Percentiles rank a stretch among this genome's conserved stretches.
Conservation (phyloP, 2,888 invertebrate genomes). For the Ptilodon capucinus region DNA sequence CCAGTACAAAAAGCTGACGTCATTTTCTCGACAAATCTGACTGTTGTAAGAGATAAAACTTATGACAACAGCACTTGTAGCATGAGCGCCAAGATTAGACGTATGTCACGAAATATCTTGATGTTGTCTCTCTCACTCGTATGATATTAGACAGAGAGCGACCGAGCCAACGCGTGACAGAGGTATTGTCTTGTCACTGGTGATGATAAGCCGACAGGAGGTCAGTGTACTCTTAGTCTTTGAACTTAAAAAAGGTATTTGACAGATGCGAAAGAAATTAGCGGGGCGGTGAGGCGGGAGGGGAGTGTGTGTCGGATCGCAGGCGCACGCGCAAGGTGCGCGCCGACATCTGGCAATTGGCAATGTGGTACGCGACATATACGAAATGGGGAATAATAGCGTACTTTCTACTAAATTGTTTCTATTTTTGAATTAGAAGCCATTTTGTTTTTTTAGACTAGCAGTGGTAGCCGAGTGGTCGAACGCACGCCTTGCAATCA, state of each 20-base stretch:
- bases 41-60: too few relatives aligned
- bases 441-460: not conserved
- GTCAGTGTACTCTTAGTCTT: not conserved
- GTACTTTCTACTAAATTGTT: slow-evolving; percentile 1
- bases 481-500: too few relatives aligned
- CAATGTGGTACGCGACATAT: slow-evolving; percentile 9
- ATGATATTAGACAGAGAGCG: too few relatives aligned
- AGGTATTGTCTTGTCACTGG: too few relatives aligned
- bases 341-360: slow-evolving; percentile 13
- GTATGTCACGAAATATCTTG: too few relatives aligned
- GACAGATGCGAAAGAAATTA: not conserved
- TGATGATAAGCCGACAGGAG: not conserved
- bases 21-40: too few relatives aligned
- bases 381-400: not conserved
- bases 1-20: too few relatives aligned
- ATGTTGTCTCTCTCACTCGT: too few relatives aligned
- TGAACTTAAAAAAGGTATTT: not conserved
- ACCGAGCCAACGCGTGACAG: too few relatives aligned
- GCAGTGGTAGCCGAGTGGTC: too few relatives aligned
- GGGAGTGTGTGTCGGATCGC: not conserved
- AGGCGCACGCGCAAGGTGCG: not conserved
- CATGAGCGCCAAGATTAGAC: too few relatives aligned
- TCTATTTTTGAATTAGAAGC: slow-evolving; percentile 1
- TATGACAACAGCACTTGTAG: too few relatives aligned
- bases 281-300: not conserved